A percentile compares a stretch with the other conserved stretches of the same genome.
Evolutionary conservation across 2,888 invertebrate species (phyloP).

Genomic region (Dynastes maya): DNA sequence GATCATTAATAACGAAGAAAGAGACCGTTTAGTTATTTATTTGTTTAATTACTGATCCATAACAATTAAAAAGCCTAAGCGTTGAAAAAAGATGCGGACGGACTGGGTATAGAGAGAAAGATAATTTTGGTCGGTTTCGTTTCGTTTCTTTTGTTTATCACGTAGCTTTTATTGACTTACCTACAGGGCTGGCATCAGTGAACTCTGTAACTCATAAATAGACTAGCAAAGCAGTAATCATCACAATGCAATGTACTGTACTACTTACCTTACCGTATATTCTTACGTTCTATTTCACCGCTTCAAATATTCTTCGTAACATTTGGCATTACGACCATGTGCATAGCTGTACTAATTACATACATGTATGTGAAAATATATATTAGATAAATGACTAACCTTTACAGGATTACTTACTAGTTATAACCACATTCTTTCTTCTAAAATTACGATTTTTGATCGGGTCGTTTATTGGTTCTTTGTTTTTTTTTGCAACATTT

Average conservation of each 20-base stretch:
- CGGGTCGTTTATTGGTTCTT: too few relatives aligned
- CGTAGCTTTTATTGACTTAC: conserved; percentile 13
- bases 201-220: background rate
- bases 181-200: conserved; percentile 13
- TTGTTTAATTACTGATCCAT: conserved; percentile 72
- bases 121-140: conserved; percentile 11
- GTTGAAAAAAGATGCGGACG: conserved; percentile 3
- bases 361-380: too few relatives aligned
- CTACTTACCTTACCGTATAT: too few relatives aligned
- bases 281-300: too few relatives aligned
- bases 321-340: too few relatives aligned
- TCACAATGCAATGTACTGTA: background rate
- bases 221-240: background rate
- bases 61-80: conserved; percentile 67
- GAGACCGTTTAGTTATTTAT: conserved; percentile 71
- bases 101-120: conserved; percentile 4
- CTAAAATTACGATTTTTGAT: too few relatives aligned
- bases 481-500: too few relatives aligned
- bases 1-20: conserved; percentile 70
- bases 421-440: too few relatives aligned
- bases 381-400: too few relatives aligned
- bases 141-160: conserved; percentile 1
- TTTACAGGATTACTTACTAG: too few relatives aligned
- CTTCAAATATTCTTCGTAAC: too few relatives aligned
- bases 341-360: too few relatives aligned